Evolutionary conservation across 2,113 vertebrate species (phyloP).

Genomic region (Meriones unguiculatus): DNA sequence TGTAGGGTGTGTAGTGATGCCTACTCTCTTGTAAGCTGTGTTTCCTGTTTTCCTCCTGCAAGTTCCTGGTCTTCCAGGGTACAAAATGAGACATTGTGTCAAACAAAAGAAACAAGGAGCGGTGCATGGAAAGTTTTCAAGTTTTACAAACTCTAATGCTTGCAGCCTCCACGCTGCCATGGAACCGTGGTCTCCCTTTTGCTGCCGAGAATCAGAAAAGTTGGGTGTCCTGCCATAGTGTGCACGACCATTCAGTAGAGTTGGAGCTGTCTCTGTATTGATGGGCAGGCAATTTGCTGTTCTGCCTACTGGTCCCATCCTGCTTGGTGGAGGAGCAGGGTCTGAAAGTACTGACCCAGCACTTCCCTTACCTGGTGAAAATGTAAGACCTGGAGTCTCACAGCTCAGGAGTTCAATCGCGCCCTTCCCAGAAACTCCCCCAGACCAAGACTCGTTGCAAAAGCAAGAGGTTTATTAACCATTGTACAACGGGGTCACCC

Average conservation of each 20-base stretch:
- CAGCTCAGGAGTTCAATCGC: too few relatives aligned
- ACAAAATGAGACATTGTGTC: not conserved
- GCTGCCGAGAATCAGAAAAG: not conserved
- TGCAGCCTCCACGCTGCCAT: accelerated
- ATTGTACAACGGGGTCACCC: too few relatives aligned
- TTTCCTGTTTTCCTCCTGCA: not conserved
- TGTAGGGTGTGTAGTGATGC: not conserved
- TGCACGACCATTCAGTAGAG: accelerated
- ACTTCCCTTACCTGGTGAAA: not conserved
- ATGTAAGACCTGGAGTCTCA: too few relatives aligned
- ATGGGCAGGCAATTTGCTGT: not conserved
- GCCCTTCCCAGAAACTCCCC: too few relatives aligned
- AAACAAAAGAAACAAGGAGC: not conserved
- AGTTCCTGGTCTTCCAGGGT: not conserved
- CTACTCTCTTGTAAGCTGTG: not conserved
- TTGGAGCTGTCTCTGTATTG: too few relatives aligned
- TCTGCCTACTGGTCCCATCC: not conserved
- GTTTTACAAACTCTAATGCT: not conserved
- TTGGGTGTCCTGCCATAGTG: not conserved
- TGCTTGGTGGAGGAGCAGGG: too few relatives aligned
- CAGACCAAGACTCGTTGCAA: too few relatives aligned
- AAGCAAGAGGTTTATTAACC: too few relatives aligned
- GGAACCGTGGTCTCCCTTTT: not conserved
- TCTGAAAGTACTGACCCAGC: not conserved
- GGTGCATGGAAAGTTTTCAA: too few relatives aligned